These are phyloP conservation scores for Ichneumoninae sp. DNA, from an alignment of 2,888 invertebrate species.

Conservation along the genomic window DNA sequence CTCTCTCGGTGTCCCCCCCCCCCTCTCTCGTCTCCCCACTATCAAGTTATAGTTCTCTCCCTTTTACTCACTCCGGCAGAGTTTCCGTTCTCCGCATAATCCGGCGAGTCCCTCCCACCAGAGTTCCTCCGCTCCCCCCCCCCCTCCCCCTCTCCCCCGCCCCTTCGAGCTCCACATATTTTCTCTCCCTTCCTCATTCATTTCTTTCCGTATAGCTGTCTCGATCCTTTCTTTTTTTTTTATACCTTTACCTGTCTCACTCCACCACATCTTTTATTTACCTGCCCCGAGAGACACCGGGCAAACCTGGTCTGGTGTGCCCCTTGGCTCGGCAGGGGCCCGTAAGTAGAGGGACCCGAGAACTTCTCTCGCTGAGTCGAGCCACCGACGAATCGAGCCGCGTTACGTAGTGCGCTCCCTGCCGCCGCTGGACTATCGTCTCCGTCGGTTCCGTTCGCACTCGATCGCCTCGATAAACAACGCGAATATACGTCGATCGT, in stretches of 20 bases:
- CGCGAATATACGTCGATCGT: neutral
- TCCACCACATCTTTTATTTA: conserved; percentile 56
- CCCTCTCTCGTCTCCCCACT: conserved; percentile 3
- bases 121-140: conserved; percentile 26
- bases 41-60: conserved; percentile 6
- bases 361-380: conserved; percentile 48
- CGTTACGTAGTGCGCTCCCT: conserved; percentile 56
- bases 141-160: too few species aligned
- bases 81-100: conserved; percentile 45
- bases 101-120: conserved; percentile 52
- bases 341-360: conserved; percentile 52
- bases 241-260: conserved; percentile 1
- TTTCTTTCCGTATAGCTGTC: conserved; percentile 34
- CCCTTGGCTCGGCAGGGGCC: conserved; percentile 9
- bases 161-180: conserved; percentile 32
- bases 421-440: conserved; percentile 43
- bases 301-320: conserved; percentile 32
- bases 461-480: neutral
- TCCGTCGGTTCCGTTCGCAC: neutral
- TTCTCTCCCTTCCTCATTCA: conserved; percentile 58
- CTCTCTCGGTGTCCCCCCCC: neutral
- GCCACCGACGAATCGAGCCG: conserved; percentile 46
- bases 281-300: conserved; percentile 35
- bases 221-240: conserved; percentile 48
- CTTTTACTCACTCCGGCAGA: conserved; percentile 23